Base-by-base conservation (phyloP, 1,140 invertebrate genomes). In the Cydia strobilella region DNA sequence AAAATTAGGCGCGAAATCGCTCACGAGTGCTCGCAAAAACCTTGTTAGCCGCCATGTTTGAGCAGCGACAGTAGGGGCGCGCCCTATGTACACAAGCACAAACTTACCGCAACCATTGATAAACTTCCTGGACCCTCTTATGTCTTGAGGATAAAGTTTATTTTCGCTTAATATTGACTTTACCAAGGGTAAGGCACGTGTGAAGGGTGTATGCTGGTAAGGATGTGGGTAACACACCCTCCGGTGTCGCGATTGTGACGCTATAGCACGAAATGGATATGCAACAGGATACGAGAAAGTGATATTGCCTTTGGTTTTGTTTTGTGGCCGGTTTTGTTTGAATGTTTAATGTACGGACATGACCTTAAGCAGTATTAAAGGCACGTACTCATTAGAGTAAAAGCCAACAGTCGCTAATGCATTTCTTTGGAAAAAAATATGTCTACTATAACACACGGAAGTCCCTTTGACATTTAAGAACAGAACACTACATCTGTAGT, bases 1-100 rank as follows among this genome's bases (percentile, higher is more conserved):
- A 82, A 90, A 91, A 91, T 89, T 89, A 91, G 90, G 90, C 90
- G 90, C 88, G 88, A 91, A 91, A 90, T 90, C 86, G 85, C 84
- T 89, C 88, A 90, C 90, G 86, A 87, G 83, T 81, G 79, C 83
- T 86, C 88, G 88, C 88, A 90, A 91, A 90, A 91, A 90, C 88
- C 86, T 90, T 87, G 90, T 91, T 90, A 91, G 85, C 85, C 84
- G 90, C 90, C 88, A 90, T 90, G 83, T 91, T 91, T 90, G 88
- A 86, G 85, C 87, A 81, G 85, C 84, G 87, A 89, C 87, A 90
- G 87, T 77, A 84, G 85, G 88, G 90, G 88, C 84, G 88, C 87
- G 85, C 89, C 87, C 89, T 91, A 91, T 91, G 82, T 91, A 91
- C 85, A 91, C 86, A 89, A 82, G 80, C 74, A 72, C 66, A 73